These are phyloP conservation scores for Pseudopipra pipra DNA, from an alignment of 2,113 vertebrate genomes.

Conservation along the genomic window DNA sequence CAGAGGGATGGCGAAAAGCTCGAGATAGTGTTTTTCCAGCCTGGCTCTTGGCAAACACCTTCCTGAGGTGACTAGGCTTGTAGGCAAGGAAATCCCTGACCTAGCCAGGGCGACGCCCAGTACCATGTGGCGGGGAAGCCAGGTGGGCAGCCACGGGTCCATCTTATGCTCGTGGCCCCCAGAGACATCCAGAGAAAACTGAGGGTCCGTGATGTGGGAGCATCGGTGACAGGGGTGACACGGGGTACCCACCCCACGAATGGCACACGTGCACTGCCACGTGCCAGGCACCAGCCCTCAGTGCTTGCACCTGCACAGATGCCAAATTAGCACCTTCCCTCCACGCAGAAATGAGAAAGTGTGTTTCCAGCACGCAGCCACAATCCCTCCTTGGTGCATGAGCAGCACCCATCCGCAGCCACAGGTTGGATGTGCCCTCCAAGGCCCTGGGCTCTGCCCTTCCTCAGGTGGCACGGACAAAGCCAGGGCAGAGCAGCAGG, in stretches of 20 bases:
- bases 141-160: rapidly evolving
- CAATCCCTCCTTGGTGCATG: rapidly evolving
- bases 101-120: rapidly evolving
- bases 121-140: neutral
- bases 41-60: neutral
- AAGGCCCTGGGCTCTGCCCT: neutral
- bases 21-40: neutral
- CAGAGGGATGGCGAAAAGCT: neutral
- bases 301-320: neutral
- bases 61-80: neutral
- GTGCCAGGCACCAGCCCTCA: neutral
- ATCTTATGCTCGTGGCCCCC: neutral
- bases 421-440: neutral
- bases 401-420: neutral
- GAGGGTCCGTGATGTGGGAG: rapidly evolving
- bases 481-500: neutral
- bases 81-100: rapidly evolving
- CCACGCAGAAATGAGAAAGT: neutral
- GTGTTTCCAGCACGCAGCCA: neutral
- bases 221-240: neutral
- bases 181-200: neutral
- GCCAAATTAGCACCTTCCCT: neutral
- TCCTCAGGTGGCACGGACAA: rapidly evolving
- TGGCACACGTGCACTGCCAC: rapidly evolving
- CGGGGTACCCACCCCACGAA: rapidly evolving